A percentile compares a stretch with the other conserved stretches of the same genome.
These are phyloP conservation scores for Austrolebias charrua DNA, from an alignment of 2,797 vertebrate species.

Conservation along the genomic window DNA sequence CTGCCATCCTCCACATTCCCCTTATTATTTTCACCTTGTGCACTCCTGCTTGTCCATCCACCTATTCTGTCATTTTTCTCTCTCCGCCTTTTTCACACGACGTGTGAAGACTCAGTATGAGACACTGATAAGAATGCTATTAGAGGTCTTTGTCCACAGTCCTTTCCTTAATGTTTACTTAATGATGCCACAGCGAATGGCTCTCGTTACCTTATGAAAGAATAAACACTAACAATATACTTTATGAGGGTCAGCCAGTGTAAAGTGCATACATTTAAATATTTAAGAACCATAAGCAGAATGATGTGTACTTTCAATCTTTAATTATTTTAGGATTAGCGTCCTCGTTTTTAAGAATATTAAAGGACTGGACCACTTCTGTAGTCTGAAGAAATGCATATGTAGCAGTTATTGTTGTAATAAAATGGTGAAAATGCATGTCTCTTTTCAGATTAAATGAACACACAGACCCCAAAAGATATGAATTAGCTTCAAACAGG, in stretches of 20 bases:
- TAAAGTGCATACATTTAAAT: neutral
- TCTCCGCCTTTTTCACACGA: constrained; percentile 1
- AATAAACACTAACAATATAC: constrained; percentile 13
- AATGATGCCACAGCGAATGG: constrained; percentile 21
- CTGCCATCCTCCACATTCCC: constrained; percentile 6
- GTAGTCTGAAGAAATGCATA: neutral
- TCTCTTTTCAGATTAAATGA: constrained; percentile 21
- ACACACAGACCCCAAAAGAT: constrained; percentile 21
- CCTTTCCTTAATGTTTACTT: constrained; percentile 24
- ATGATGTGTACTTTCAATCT: neutral
- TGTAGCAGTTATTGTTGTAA: constrained; percentile 1
- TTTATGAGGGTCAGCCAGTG: constrained; percentile 1
- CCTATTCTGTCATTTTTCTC: constrained; percentile 18
- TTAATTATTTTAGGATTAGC: neutral
- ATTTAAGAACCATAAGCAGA: neutral
- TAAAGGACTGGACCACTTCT: neutral
- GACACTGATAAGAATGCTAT: constrained; percentile 2
- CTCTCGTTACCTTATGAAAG: constrained; percentile 10
- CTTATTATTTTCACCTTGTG: constrained; percentile 2
- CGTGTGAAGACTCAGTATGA: constrained; percentile 20
- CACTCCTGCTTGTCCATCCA: constrained; percentile 3
- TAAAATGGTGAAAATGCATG: constrained; percentile 9
- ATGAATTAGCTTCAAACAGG: constrained; percentile 46
- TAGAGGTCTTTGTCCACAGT: constrained; percentile 13
- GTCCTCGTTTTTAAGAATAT: neutral